Evolutionary conservation across 2,797 vertebrate genomes (phyloP), one percentile per base, ranked within the genome.

Genomic region (Scyliorhinus canicula): DNA sequence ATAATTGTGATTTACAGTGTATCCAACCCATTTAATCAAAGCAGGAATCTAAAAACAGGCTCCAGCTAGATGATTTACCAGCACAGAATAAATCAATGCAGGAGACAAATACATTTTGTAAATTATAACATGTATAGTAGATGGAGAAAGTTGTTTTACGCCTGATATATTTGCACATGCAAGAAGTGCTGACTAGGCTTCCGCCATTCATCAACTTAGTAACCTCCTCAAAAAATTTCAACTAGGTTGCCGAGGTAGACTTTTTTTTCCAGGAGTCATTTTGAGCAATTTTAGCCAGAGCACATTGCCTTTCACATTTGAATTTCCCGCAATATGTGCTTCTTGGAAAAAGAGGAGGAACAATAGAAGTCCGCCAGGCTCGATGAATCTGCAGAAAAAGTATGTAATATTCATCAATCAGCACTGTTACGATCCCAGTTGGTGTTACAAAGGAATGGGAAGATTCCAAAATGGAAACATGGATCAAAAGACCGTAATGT

Each of bases 1-100:
- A 67, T 93, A 71, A 50, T 93, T 93, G 44, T 93, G 93, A 71
- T 93, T 93, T 71, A 71, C 63, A 93, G 71, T 93, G 44, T 40
- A 93, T 28, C 28, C 65, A 35, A 71, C 44, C 65, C 65, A 93
- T 52, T 93, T 71, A 93, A 93, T 93, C 93, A 93, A 93, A 71
- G 47, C 44, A 52, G 44, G 11, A 71, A 93, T 50, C 24, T 52
- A 69, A 93, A 93, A 93, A 93, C 65, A 93, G 44, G 67, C 47
- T 71, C 4, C n/a, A 12, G 44, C 21, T 26, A 82, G 44, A 47
- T 26, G 79, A 44, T 82, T 82, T 82, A 82, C 40, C 40, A 82
- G 77, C 60, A 14, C 63, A 47, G 24, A 40, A 35, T 69, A 35
- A 93, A 93, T 69, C 65, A 52, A 71, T 31, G 31, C 65, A 69